These are phyloP conservation scores for Pomatorhinus ruficollis DNA, from an alignment of 2,113 vertebrate species.

Conservation along the genomic window DNA sequence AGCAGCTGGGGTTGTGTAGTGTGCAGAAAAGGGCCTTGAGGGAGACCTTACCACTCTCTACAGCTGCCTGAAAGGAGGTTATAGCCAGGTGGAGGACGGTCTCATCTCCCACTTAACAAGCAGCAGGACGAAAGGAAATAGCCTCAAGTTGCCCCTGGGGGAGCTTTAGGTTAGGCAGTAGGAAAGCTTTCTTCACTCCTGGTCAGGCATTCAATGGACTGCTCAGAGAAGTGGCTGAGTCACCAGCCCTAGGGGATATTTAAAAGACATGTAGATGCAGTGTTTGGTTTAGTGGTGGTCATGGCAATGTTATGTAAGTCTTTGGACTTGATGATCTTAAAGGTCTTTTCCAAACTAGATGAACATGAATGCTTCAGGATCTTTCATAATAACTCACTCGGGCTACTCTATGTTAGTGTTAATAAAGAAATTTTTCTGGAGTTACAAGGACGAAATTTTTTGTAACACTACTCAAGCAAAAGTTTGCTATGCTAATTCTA, in stretches of 20 bases:
- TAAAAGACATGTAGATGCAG: background rate
- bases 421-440: background rate
- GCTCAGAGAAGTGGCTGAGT: background rate
- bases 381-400: background rate
- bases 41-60: background rate
- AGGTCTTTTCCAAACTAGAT: background rate
- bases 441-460: background rate
- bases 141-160: background rate
- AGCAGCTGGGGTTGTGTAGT: background rate
- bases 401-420: background rate
- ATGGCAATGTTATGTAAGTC: background rate
- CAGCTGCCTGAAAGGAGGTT: background rate
- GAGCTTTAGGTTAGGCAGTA: background rate
- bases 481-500: background rate
- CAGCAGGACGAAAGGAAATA: background rate
- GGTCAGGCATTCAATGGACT: background rate
- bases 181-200: background rate
- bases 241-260: background rate
- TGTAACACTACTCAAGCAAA: background rate
- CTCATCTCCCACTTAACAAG: background rate
- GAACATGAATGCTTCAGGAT: background rate
- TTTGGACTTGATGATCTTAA: background rate
- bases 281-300: background rate
- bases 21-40: background rate
- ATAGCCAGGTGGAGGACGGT: accelerated